phyloP scores from a whole-genome alignment of 2,888 invertebrate genomes.

The Temnothorax ravouxi region DNA sequence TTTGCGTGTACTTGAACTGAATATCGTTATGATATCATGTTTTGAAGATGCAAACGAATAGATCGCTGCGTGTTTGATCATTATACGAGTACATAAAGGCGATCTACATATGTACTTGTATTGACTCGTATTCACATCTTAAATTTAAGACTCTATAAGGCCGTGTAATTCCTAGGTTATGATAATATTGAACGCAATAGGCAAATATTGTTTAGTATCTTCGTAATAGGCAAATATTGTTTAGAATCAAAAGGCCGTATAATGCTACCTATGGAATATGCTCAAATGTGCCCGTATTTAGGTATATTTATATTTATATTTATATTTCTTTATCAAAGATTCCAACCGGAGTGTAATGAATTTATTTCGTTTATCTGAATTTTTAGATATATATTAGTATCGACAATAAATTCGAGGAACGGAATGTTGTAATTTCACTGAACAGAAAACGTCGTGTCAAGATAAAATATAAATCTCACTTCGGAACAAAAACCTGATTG shows the following conservation, averaged over 20 bases:
- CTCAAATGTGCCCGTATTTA: not conserved
- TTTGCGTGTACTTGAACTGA: conserved; percentile 14
- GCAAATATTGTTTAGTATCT: conserved; percentile 2
- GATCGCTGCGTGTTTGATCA: conserved; percentile 13
- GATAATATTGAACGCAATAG: conserved; percentile 13
- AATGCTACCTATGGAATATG: not conserved
- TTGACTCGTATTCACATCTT: conserved; percentile 15
- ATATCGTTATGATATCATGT: conserved; percentile 8
- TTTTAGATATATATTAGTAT: not conserved
- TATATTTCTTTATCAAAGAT: not conserved
- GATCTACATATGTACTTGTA: conserved; percentile 36
- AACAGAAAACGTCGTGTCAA: not conserved
- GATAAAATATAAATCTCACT: not conserved
- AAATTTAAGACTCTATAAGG: not conserved
- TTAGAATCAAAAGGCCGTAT: not conserved
- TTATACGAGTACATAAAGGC: not conserved
- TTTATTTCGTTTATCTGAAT: not conserved
- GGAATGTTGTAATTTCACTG: conserved; percentile 2
- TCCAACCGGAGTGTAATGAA: not conserved
- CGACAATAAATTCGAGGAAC: not conserved
- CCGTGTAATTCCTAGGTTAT: conserved; percentile 17
- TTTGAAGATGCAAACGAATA: conserved; percentile 9
- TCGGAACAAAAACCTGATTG: not conserved
- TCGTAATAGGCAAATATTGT: conserved; percentile 10
- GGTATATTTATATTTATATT: not conserved